Evolutionary conservation across 2,888 invertebrate species (phyloP).

Genomic region (Halocaridina rubra): DNA sequence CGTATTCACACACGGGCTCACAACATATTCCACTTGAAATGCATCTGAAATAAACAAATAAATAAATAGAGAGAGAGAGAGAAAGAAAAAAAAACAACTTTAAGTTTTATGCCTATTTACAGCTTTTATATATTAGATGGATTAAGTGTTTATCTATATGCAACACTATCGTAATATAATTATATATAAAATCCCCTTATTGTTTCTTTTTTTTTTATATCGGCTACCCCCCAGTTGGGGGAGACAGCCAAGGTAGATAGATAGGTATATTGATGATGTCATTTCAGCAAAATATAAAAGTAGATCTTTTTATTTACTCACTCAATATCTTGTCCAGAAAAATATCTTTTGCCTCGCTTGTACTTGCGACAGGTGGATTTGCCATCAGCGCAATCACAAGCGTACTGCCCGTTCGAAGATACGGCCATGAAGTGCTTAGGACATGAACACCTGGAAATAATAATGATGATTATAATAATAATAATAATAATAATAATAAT

Average conservation of each 20-base stretch:
- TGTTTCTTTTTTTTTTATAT: background rate
- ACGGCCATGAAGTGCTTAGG: slow-evolving; percentile 29
- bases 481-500: too few species aligned
- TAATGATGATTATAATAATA: too few species aligned
- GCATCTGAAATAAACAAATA: slow-evolving; percentile 13
- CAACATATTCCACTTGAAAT: slow-evolving; percentile 30
- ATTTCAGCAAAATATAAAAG: too few species aligned
- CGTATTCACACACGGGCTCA: slow-evolving; percentile 44
- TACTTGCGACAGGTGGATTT: slow-evolving; percentile 35
- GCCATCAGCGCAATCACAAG: slow-evolving; percentile 51
- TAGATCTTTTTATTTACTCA: background rate
- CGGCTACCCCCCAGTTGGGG: background rate
- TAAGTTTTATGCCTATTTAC: background rate
- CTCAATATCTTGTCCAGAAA: slow-evolving; percentile 27
- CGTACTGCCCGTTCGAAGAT: background rate
- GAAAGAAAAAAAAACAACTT: background rate
- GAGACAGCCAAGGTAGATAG: background rate
- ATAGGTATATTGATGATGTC: too few species aligned
- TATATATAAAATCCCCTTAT: too few species aligned
- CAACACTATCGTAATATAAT: too few species aligned
- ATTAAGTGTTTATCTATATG: too few species aligned
- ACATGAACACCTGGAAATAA: slow-evolving; percentile 32
- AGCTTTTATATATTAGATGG: too few species aligned
- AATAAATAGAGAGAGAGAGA: too few species aligned
- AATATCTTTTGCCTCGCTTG: slow-evolving; percentile 51